Base-by-base conservation (phyloP, 1,140 invertebrate genomes). In the Galendromus occidentalis region DNA sequence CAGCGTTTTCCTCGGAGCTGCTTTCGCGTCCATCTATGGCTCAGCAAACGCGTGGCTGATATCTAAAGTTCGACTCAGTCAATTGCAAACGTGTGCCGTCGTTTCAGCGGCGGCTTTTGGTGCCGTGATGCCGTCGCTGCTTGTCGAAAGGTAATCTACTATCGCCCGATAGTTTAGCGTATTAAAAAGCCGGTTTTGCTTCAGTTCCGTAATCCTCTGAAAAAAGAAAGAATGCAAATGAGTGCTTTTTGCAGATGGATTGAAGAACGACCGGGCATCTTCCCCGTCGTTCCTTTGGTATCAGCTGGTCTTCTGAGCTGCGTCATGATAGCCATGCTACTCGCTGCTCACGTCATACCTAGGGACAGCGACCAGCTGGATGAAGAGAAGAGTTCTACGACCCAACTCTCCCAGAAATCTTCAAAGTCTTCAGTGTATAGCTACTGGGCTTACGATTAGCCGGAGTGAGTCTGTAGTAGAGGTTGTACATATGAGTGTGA, bases 351-450 rank as follows among this genome's bases (percentile, higher is more conserved):
- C 51, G 51, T 59, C 51, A 59, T 59, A 29, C 51, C 51, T 5
- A 59, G 25, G 20, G 51, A 59, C 33, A 59, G 51, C 51, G 51
- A 59, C 20, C 51, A 59, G 51, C 20, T 59, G 25, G 51, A 59
- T 22, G 51, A 59, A 25, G 51, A 59, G 51, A 59, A 59, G 22
- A 59, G 51, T 25, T 59, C 51, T 4, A 59, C 51, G 14, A 59
- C 51, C 25, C 51, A 59, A 33, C 22, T 59, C 17, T 59, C 51
- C 12, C 51, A 59, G 14, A 59, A 59, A 25, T 29, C 25, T 12
- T 59, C 51, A 14, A 59, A 59, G 9, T 59, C 51, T 25, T 59
- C 51, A 14, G 51, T 59, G 14, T 59, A 59, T 9, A 59, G 51
- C 33, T 59, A 59, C 22, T 59, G 51, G 51, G 51, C 51, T 17